phyloP scores from a whole-genome alignment of 92 coral and sea anemone species.

The Epizoanthus rinbou region DNA sequence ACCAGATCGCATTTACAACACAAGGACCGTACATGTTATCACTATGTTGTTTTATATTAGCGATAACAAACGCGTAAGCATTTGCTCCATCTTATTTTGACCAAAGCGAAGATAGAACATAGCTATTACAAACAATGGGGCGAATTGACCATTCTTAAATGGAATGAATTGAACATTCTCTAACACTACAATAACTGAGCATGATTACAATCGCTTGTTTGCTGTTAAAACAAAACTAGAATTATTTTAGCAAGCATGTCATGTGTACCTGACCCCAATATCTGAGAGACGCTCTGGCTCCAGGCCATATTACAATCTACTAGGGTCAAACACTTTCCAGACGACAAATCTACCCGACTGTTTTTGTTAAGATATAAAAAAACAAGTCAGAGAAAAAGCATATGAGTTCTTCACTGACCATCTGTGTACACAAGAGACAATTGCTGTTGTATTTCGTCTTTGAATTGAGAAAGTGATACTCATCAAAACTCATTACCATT shows the following conservation, averaged over 20 bases:
- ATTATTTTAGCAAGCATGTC: neutral
- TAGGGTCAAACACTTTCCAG: slow-evolving; percentile 8
- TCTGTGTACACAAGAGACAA: neutral
- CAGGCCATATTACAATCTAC: neutral
- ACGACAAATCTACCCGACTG: neutral
- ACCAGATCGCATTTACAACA: too few species aligned
- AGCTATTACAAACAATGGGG: too few species aligned
- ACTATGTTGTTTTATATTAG: neutral
- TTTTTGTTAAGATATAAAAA: neutral
- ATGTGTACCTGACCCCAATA: neutral
- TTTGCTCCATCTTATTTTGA: neutral
- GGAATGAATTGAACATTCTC: neutral
- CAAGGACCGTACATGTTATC: neutral
- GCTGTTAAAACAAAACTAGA: neutral
- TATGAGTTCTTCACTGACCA: neutral
- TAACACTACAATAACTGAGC: neutral
- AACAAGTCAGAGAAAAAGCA: neutral
- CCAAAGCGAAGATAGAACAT: too few species aligned
- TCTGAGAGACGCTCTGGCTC: neutral
- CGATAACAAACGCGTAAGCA: too few species aligned
- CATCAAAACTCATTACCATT: neutral
- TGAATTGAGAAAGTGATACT: neutral
- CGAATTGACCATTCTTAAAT: neutral
- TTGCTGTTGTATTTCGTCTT: slow-evolving; percentile 12
- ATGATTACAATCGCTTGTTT: neutral